phyloP scores from a whole-genome alignment of 2,797 vertebrate genomes.

The Takifugu ocellatus region DNA sequence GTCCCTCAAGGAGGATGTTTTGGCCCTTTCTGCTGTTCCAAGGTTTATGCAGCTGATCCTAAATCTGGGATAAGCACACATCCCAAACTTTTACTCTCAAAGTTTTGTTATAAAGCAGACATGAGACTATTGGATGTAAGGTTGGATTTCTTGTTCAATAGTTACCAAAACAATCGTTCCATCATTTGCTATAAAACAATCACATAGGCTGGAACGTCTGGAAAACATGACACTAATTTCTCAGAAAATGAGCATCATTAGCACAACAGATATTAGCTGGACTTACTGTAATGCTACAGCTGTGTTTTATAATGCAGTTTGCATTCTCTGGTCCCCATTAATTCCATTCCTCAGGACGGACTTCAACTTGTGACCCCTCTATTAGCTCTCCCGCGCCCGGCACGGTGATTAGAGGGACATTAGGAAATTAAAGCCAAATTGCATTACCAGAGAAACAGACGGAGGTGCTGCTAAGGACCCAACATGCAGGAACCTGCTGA shows the following conservation, averaged over 20 bases:
- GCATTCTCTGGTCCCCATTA: constrained; percentile 75
- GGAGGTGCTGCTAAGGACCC: constrained; percentile 65
- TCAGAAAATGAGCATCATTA: constrained; percentile 3
- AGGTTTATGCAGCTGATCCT: constrained; percentile 49
- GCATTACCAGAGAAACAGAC: constrained; percentile 78
- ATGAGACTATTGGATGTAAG: too few species aligned
- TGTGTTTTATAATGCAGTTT: constrained; percentile 75
- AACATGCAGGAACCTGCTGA: constrained; percentile 70
- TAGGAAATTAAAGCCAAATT: constrained; percentile 83
- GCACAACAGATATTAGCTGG: constrained; percentile 18
- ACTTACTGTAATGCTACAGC: constrained; percentile 45
- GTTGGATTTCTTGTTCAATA: too few species aligned
- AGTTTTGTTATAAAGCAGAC: too few species aligned
- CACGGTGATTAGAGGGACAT: constrained; percentile 79
- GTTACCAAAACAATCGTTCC: too few species aligned
- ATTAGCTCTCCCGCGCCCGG: constrained; percentile 74
- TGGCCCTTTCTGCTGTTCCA: constrained; percentile 36
- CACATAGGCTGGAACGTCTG: too few species aligned
- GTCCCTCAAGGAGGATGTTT: constrained; percentile 37
- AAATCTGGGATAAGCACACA: too few species aligned
- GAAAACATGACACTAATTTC: too few species aligned
- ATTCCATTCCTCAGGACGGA: constrained; percentile 74
- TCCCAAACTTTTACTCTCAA: too few species aligned
- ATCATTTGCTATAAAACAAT: too few species aligned
- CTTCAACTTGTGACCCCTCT: constrained; percentile 75